Base-by-base conservation (phyloP, 2,113 vertebrate species). In the Spizaetus ornatus region DNA sequence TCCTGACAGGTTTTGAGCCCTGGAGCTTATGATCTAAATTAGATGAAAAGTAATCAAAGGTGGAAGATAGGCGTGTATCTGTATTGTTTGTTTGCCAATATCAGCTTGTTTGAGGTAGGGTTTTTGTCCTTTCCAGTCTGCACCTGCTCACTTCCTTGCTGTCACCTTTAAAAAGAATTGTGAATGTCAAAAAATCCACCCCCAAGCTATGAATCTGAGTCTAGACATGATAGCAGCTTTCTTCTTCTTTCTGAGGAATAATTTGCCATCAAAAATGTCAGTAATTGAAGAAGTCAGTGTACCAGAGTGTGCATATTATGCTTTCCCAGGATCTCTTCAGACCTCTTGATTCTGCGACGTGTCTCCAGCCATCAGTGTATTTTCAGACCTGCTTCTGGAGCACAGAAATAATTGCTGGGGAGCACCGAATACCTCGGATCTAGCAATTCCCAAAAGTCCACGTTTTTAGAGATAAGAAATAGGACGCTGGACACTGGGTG, bases 241-340 rank as follows among this genome's bases (percentile, higher is more conserved):
- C 14, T 78, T 42, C 66, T 71, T 40, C 32, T 15, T 18, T 10
- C 10, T 3, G 63, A 86, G 93, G 91, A 59, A 26, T 45, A 0
- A 36, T 73, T 65, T 70, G 36, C 62, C 58, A 22, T 32, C 4
- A 1, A 7, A 69, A 88, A 36, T 27, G 71, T 6, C 88, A 26
- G 25, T 16, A 5, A 11, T 5, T n/a, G 76, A 26, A 31, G 29
- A 13, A 48, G 29, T 5, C 70, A 10, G 1, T 0, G 0, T 14
- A 10, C 21, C 58, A 32, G 74, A 27, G 86, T 6, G 11, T 1
- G 11, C 1, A 0, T 5, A 0, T 56, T 34, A 25, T 13, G 17
- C 43, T 59, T 69, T 59, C 27, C 62, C 1, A 2, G 56, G 32
- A 19, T 61, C 50, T 66, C 32, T 7, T 52, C 19, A 6, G 63